A percentile compares a stretch with the other conserved stretches of the same genome.
Conservation (phyloP, 2,888 invertebrate genomes). For the Dyspetes luteomarginatus region DNA sequence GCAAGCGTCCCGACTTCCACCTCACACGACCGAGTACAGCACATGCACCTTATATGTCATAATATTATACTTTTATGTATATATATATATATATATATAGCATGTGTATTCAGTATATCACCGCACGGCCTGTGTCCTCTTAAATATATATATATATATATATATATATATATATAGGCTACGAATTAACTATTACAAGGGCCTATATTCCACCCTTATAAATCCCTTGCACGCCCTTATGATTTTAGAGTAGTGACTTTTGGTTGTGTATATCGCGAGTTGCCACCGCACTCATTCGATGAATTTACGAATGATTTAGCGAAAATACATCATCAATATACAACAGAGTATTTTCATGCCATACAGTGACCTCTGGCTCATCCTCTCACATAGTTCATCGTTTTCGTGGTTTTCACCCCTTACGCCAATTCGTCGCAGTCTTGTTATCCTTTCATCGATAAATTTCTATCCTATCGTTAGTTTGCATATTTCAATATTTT, state of each 20-base stretch:
- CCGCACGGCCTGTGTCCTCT: too few relatives aligned
- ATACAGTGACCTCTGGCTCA: not conserved
- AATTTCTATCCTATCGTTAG: not conserved
- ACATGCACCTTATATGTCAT: slow-evolving; percentile 44
- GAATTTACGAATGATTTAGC: slow-evolving; percentile 5
- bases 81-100: not conserved
- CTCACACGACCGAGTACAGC: not conserved
- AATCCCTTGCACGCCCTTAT: too few relatives aligned
- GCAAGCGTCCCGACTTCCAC: slow-evolving; percentile 75
- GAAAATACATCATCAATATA: not conserved
- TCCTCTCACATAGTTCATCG: not conserved
- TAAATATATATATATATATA: slow-evolving; percentile 2
- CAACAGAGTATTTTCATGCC: not conserved
- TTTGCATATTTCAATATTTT: not conserved
- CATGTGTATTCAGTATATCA: not conserved
- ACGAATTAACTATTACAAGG: too few relatives aligned
- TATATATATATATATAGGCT: slow-evolving; percentile 22
- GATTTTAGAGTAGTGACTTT: too few relatives aligned
- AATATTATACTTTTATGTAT: slow-evolving; percentile 17
- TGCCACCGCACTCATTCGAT: slow-evolving; percentile 3
- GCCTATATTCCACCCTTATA: too few relatives aligned
- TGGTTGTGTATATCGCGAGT: not conserved
- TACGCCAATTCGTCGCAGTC: not conserved
- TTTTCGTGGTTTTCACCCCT: not conserved
- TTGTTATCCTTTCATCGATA: not conserved